Percentiles rank a stretch among this genome's conserved stretches.
Conservation (phyloP, 2,797 vertebrate species). For the Diceros bicornis region DNA sequence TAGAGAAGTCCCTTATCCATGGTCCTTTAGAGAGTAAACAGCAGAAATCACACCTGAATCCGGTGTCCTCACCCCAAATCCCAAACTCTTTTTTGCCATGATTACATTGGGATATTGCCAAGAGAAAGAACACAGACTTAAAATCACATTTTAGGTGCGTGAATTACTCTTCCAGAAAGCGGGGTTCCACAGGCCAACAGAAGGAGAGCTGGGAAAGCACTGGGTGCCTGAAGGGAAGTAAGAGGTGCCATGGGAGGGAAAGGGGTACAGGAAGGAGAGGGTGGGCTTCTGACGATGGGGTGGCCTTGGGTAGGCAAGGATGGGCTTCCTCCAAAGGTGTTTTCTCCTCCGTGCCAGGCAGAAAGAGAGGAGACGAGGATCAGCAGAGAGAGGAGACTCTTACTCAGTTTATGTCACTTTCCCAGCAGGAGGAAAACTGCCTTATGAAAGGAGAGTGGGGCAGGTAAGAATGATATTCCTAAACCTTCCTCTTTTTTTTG, state of each 20-base stretch:
- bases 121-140: background rate
- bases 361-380: background rate
- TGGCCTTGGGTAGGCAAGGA: too few species aligned
- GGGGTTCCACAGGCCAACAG: background rate
- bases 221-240: background rate
- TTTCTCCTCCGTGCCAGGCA: background rate
- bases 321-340: background rate
- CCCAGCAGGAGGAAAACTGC: accelerated
- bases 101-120: background rate
- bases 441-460: background rate
- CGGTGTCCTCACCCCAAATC: background rate
- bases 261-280: accelerated
- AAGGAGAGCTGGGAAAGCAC: background rate
- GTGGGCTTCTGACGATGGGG: accelerated
- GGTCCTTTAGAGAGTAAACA: background rate
- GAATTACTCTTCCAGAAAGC: background rate
- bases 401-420: background rate
- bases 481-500: background rate
- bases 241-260: accelerated
- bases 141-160: background rate
- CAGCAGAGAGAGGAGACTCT: background rate
- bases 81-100: background rate
- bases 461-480: background rate
- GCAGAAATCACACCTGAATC: background rate
- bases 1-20: background rate